Evolutionary conservation across 1,140 invertebrate genomes (phyloP).

Genomic region (Drosophila bocki): DNA sequence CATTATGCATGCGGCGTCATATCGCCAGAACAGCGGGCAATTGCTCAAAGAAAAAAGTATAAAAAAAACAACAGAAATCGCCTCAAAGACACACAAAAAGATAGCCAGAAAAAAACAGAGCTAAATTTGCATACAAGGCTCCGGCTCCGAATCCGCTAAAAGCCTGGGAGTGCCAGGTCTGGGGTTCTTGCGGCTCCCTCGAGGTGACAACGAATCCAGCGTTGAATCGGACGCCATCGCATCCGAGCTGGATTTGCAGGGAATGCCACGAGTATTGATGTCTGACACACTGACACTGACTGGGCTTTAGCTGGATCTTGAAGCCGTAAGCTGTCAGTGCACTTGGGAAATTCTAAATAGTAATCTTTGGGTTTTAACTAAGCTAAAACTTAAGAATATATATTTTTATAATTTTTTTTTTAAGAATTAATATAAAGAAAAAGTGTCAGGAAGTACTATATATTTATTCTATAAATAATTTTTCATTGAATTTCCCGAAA

Average conservation of each 20-base stretch:
- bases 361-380: not conserved
- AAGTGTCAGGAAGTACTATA: not conserved
- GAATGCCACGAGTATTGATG: conserved; percentile 33
- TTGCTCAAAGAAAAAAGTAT: conserved; percentile 45
- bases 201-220: conserved; percentile 63
- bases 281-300: conserved; percentile 75
- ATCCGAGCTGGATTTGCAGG: conserved; percentile 30
- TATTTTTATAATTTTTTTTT: not conserved
- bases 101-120: conserved; percentile 32
- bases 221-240: conserved; percentile 6
- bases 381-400: not conserved
- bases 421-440: no score
- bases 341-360: not conserved
- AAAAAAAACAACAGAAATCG: conserved; percentile 8
- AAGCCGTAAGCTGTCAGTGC: conserved; percentile 8
- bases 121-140: conserved; percentile 73
- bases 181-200: conserved; percentile 60
- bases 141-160: conserved; percentile 6
- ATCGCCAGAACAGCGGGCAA: conserved; percentile 73
- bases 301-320: conserved; percentile 22
- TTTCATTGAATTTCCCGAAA: fast-evolving
- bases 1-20: conserved; percentile 83
- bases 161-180: conserved; percentile 62
- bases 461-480: not conserved
- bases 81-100: conserved; percentile 32